Evolutionary conservation across 1,140 invertebrate species (phyloP).

Genomic region (Leptinotarsa texana): DNA sequence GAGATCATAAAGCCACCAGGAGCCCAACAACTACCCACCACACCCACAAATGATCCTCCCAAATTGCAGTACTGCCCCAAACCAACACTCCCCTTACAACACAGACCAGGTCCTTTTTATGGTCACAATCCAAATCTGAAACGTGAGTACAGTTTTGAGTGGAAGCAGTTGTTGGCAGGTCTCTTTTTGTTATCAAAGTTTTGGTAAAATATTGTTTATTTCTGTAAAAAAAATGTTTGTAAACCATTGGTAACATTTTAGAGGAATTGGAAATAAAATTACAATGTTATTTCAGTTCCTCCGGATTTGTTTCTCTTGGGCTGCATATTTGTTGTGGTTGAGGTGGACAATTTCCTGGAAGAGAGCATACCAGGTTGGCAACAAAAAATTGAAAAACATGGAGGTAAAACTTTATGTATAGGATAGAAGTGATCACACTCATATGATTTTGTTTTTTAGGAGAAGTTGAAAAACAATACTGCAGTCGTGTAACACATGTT

Average conservation of each 20-base stretch:
- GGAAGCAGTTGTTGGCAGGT: too few species aligned
- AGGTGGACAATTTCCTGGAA: conserved; percentile 63
- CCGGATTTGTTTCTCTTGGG: conserved; percentile 87
- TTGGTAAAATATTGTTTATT: too few species aligned
- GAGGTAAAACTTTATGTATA: conserved; percentile 57
- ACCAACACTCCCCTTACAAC: conserved; percentile 54
- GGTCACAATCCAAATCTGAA: conserved; percentile 86
- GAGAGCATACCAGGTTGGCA: conserved; percentile 72
- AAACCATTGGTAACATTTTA: too few species aligned
- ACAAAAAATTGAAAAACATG: conserved; percentile 81
- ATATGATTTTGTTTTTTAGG: conserved; percentile 50
- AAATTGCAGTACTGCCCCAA: conserved; percentile 60
- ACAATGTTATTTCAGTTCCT: conserved; percentile 68
- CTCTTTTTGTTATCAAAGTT: too few species aligned
- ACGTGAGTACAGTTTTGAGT: conserved; percentile 55
- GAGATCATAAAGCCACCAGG: conserved; percentile 50
- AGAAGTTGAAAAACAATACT: conserved; percentile 84
- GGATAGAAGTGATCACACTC: too few species aligned
- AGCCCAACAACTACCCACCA: conserved; percentile 34
- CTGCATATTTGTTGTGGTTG: conserved; percentile 79
- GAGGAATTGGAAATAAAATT: too few species aligned
- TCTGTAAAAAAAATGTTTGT: too few species aligned
- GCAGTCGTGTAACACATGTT: conserved; percentile 85
- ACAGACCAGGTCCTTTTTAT: conserved; percentile 70
- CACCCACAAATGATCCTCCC: conserved; percentile 48